These are phyloP conservation scores for Saimiri boliviensis DNA, from an alignment of 2,113 vertebrate species.

Conservation along the genomic window DNA sequence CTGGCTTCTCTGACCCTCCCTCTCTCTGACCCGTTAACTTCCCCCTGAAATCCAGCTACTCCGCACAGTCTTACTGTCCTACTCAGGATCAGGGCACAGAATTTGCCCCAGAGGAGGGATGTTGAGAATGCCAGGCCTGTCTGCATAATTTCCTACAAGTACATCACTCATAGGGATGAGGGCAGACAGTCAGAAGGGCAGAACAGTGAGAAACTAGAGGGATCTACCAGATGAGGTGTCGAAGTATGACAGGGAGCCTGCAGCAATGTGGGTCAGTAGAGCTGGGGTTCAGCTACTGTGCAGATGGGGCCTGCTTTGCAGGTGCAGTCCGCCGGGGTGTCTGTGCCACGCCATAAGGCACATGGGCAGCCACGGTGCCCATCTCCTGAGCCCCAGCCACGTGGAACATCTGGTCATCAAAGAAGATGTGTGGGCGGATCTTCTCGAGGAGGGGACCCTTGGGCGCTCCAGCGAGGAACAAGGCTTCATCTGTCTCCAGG, in stretches of 20 bases:
- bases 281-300: constrained; percentile 65
- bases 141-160: background rate
- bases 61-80: background rate
- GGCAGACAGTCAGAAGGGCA: background rate
- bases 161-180: background rate
- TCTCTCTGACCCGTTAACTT: background rate
- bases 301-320: constrained; percentile 46
- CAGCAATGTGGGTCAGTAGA: background rate
- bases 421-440: constrained; percentile 97
- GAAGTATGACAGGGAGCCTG: background rate
- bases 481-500: constrained; percentile 94
- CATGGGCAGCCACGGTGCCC: constrained; percentile 94
- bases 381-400: constrained; percentile 94
- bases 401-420: constrained; percentile 98
- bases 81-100: background rate
- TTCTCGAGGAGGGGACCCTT: constrained; percentile 96
- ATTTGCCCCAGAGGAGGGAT: background rate
- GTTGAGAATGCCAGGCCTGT: background rate
- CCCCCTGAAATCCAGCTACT: background rate
- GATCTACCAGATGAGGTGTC: background rate
- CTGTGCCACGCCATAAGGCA: constrained; percentile 93
- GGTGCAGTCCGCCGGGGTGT: constrained; percentile 67
- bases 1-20: background rate
- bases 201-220: background rate
- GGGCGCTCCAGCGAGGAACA: constrained; percentile 95